These are phyloP conservation scores for Thymelicus lineola DNA, from an alignment of 2,888 invertebrate genomes.

Conservation along the genomic window DNA sequence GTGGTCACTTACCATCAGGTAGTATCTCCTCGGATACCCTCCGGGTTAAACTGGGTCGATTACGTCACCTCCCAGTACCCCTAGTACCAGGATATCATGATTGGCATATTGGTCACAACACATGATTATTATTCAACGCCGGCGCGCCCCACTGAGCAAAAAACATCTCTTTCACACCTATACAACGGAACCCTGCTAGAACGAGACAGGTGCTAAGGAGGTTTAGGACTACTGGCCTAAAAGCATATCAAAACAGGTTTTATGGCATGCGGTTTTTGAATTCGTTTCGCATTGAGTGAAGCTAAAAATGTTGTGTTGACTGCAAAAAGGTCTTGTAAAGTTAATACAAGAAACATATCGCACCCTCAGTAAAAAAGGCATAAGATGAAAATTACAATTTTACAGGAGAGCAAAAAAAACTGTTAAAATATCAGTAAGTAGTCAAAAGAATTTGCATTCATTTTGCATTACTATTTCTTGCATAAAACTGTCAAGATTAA, in stretches of 20 bases:
- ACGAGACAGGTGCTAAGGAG: neutral
- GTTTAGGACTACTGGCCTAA: conserved; percentile 6
- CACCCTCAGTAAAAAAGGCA: too few relatives aligned
- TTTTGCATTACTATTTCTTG: too few relatives aligned
- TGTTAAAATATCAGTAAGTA: too few relatives aligned
- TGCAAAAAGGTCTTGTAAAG: too few relatives aligned
- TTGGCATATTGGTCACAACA: neutral
- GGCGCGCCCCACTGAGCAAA: neutral
- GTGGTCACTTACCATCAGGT: too few relatives aligned
- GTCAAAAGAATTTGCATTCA: too few relatives aligned
- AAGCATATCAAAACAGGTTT: conserved; percentile 4
- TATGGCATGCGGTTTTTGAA: conserved; percentile 3
- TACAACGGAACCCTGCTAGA: neutral
- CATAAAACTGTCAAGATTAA: too few relatives aligned
- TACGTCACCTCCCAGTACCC: neutral
- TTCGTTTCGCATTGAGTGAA: conserved; percentile 2
- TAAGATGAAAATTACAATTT: too few relatives aligned
- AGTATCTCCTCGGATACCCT: too few relatives aligned
- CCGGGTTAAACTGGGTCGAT: neutral
- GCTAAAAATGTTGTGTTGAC: neutral
- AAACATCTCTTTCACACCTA: neutral
- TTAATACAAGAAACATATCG: too few relatives aligned
- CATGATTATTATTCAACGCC: conserved; percentile 1
- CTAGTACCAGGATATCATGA: neutral
- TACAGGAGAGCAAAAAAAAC: too few relatives aligned